A percentile compares a stretch with the other conserved stretches of the same genome.
Evolutionary conservation across 2,113 vertebrate genomes (phyloP).

Genomic region (Hemichromis elongatus): DNA sequence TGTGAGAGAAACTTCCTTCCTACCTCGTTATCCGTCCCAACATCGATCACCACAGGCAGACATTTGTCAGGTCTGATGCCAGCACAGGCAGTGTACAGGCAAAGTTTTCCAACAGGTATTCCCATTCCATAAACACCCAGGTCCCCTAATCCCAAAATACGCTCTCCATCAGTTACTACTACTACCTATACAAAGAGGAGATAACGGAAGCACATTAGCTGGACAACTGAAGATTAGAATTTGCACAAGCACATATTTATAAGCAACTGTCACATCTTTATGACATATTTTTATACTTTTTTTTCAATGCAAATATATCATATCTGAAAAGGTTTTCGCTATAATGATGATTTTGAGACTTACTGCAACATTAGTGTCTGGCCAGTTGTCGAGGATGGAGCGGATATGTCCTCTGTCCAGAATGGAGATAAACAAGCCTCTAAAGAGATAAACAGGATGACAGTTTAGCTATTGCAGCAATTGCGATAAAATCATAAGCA

Average conservation of each 20-base stretch:
- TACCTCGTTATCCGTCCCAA: slow-evolving; percentile 91
- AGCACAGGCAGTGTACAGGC: slow-evolving; percentile 92
- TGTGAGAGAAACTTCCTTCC: too few relatives aligned
- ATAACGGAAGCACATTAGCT: background rate
- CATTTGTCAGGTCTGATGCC: slow-evolving; percentile 89
- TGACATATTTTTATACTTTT: background rate
- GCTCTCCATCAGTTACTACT: slow-evolving; percentile 94
- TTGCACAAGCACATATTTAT: background rate
- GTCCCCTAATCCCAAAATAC: slow-evolving; percentile 93
- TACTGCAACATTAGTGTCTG: slow-evolving; percentile 90
- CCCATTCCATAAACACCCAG: slow-evolving; percentile 97
- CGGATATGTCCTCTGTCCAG: slow-evolving; percentile 91
- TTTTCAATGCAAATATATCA: too few relatives aligned
- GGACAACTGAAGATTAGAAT: background rate
- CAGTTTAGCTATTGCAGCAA: background rate
- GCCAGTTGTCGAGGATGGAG: slow-evolving; percentile 97
- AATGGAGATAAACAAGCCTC: slow-evolving; percentile 96
- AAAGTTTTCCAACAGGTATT: slow-evolving; percentile 94
- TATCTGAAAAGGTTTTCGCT: background rate
- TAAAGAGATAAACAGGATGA: slow-evolving; percentile 54
- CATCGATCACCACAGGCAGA: slow-evolving; percentile 92
- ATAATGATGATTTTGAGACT: background rate
- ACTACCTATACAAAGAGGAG: slow-evolving; percentile 77
- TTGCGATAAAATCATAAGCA: background rate
- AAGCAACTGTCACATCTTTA: background rate